These are phyloP conservation scores for Sipha flava DNA, from an alignment of 1,140 invertebrate species.

Conservation along the genomic window DNA sequence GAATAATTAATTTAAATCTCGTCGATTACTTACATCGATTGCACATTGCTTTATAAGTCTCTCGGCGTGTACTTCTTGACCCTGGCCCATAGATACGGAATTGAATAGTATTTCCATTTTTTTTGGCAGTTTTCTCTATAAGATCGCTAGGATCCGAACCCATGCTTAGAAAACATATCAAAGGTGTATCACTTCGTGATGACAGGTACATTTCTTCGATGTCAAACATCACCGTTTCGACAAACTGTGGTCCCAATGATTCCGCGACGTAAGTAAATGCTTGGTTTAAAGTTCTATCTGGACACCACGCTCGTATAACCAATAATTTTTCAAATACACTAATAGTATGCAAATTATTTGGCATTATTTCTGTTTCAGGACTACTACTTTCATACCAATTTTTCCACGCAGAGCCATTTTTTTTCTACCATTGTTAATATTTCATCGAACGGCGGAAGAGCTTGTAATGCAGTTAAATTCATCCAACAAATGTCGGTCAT, in stretches of 20 bases:
- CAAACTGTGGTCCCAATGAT: constrained; percentile 80
- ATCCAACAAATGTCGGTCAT: constrained; percentile 94
- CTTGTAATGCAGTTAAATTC: constrained; percentile 89
- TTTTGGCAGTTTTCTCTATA: constrained; percentile 78
- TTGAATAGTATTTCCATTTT: constrained; percentile 67
- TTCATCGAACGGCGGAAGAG: constrained; percentile 70
- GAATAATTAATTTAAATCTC: too few species aligned
- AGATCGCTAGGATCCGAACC: constrained; percentile 91
- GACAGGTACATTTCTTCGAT: constrained; percentile 82
- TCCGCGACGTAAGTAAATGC: constrained; percentile 45
- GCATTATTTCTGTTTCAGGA: constrained; percentile 83
- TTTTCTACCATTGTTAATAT: constrained; percentile 65
- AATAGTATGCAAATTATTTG: constrained; percentile 81
- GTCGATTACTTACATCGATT: constrained; percentile 50
- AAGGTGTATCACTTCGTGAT: constrained; percentile 77
- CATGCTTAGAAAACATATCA: constrained; percentile 88
- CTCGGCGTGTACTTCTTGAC: constrained; percentile 86
- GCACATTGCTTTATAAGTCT: constrained; percentile 73
- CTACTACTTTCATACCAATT: constrained; percentile 90
- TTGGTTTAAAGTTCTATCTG: constrained; percentile 62
- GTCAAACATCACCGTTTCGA: constrained; percentile 84
- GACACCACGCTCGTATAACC: constrained; percentile 88
- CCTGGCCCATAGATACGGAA: constrained; percentile 93
- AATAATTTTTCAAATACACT: constrained; percentile 85
- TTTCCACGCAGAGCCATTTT: constrained; percentile 84